These are phyloP conservation scores for Oxyscelio sp. DNA, from an alignment of 2,888 invertebrate genomes.

Conservation along the genomic window DNA sequence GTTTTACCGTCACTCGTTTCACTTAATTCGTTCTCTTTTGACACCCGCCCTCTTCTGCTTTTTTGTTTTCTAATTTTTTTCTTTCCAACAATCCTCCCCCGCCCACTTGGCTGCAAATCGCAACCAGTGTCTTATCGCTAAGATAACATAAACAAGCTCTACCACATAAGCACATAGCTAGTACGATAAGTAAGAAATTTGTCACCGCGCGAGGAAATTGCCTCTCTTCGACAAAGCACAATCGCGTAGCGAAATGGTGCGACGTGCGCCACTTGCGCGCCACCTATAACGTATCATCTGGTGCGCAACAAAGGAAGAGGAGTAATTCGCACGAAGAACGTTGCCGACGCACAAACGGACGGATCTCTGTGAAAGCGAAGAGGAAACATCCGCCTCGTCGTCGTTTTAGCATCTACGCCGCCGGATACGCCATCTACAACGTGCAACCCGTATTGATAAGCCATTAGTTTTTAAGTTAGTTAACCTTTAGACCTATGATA, in stretches of 20 bases:
- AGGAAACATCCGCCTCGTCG: slow-evolving; percentile 4
- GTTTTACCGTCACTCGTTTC: slow-evolving; percentile 79
- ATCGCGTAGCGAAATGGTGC: neutral
- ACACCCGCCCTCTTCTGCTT: neutral
- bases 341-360: no score
- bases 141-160: neutral
- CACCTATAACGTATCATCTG: neutral
- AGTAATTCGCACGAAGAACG: slow-evolving; percentile 9
- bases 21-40: slow-evolving; percentile 7
- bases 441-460: slow-evolving; percentile 71
- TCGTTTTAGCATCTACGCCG: neutral
- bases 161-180: neutral
- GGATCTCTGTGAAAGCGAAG: no score
- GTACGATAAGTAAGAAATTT: slow-evolving; percentile 6
- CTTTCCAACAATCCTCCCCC: no score
- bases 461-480: slow-evolving; percentile 87
- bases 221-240: neutral
- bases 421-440: neutral
- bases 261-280: neutral
- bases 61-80: neutral
- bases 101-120: neutral
- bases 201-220: slow-evolving; percentile 19
- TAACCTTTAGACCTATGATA: slow-evolving; percentile 85
- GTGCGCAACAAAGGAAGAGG: slow-evolving; percentile 3
- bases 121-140: no score